These are phyloP conservation scores for Austrofundulus limnaeus DNA, from an alignment of 2,113 vertebrate species.

Conservation along the genomic window DNA sequence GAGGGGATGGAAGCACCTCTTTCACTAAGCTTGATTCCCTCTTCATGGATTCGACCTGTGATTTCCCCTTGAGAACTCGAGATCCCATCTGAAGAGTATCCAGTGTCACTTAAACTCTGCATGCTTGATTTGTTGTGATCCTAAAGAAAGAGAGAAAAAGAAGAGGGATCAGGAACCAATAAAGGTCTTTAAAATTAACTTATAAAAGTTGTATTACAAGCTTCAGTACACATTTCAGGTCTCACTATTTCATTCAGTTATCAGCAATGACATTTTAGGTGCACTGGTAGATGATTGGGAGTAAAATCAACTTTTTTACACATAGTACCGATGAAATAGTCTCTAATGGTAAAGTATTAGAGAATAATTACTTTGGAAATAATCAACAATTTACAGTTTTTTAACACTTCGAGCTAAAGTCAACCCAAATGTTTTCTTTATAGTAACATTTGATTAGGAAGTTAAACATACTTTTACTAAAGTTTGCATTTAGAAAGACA, in stretches of 20 bases:
- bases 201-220: conserved; percentile 36
- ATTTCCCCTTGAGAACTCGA: conserved; percentile 97
- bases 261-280: conserved; percentile 40
- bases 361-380: conserved; percentile 30
- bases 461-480: neutral
- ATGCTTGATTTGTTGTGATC: conserved; percentile 90
- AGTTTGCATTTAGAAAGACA: neutral
- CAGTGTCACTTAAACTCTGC: conserved; percentile 96
- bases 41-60: conserved; percentile 89
- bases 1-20: conserved; percentile 88
- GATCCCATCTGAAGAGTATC: conserved; percentile 96
- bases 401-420: conserved; percentile 51
- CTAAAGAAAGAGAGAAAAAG: conserved; percentile 71
- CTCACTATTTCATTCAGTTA: conserved; percentile 44
- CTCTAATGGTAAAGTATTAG: conserved; percentile 41
- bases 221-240: conserved; percentile 38
- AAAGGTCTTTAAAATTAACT: conserved; percentile 15
- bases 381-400: conserved; percentile 27
- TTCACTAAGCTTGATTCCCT: conserved; percentile 88
- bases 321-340: conserved; percentile 32
- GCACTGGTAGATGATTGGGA: conserved; percentile 33
- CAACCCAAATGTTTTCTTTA: conserved; percentile 58
- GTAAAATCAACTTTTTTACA: conserved; percentile 33
- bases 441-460: neutral
- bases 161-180: conserved; percentile 36